Conservation (phyloP, 2,797 vertebrate species). For the Nannoperca obscura region DNA sequence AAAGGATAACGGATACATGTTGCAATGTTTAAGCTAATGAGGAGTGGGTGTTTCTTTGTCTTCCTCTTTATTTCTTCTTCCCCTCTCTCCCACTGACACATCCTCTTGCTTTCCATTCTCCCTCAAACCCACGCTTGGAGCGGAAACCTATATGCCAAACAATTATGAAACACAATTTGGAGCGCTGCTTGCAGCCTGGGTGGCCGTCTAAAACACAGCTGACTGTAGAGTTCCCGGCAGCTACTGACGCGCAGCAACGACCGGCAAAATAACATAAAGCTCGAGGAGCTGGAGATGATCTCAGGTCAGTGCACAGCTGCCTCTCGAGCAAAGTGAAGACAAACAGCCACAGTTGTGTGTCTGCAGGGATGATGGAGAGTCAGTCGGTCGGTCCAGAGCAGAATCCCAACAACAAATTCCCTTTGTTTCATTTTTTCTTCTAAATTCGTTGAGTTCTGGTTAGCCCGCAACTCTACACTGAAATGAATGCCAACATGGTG, state of each 20-base stretch:
- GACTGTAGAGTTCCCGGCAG: constrained; percentile 47
- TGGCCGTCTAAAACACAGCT: constrained; percentile 45
- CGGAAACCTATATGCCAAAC: constrained; percentile 67
- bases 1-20: constrained; percentile 73
- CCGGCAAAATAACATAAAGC: constrained; percentile 25
- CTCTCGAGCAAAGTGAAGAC: constrained; percentile 22
- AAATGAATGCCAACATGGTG: neutral
- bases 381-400: neutral
- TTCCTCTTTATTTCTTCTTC: constrained; percentile 60
- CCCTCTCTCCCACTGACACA: constrained; percentile 68
- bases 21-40: constrained; percentile 79
- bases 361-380: neutral
- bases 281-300: constrained; percentile 41
- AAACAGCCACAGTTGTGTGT: neutral
- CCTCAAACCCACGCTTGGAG: constrained; percentile 74
- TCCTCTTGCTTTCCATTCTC: constrained; percentile 70
- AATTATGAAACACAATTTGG: constrained; percentile 70
- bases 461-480: neutral
- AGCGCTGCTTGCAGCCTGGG: constrained; percentile 54
- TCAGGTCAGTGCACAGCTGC: constrained; percentile 36
- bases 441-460: neutral
- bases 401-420: neutral
- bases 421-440: no score
- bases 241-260: constrained; percentile 21
- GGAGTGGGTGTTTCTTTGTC: constrained; percentile 79